phyloP scores from a whole-genome alignment of 2,797 vertebrate genomes.

The Acipenser ruthenus region DNA sequence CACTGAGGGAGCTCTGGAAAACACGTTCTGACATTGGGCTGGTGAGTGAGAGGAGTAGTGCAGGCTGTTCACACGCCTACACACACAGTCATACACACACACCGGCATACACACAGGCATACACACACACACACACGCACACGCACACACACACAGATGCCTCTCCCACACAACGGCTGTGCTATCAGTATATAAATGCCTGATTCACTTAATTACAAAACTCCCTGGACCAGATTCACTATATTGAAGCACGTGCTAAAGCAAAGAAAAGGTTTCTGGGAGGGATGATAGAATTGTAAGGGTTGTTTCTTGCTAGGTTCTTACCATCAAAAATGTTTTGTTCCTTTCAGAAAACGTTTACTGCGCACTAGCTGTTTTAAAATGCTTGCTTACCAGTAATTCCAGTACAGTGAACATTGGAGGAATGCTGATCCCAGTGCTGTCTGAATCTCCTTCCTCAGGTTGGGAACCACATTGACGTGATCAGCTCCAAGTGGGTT shows the following conservation, averaged over 20 bases:
- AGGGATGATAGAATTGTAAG: no score
- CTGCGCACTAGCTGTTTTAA: no score
- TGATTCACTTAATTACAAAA: no score
- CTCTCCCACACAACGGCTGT: neutral
- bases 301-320: no score
- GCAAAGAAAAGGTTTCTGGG: no score
- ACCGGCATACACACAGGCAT: neutral
- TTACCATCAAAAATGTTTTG: no score
- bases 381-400: neutral
- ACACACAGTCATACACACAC: neutral
- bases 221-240: no score
- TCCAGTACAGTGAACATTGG: neutral
- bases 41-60: conserved; percentile 53
- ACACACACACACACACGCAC: neutral
- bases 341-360: no score
- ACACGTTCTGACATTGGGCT: conserved; percentile 88
- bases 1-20: conserved; percentile 79
- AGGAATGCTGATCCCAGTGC: neutral
- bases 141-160: neutral
- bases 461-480: conserved; percentile 62
- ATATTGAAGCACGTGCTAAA: no score
- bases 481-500: conserved; percentile 60
- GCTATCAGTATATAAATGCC: neutral
- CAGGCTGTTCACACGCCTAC: neutral
- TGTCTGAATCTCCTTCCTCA: conserved; percentile 19